Evolutionary conservation across 2,797 vertebrate species (phyloP).

Genomic region (Furcifer pardalis): DNA sequence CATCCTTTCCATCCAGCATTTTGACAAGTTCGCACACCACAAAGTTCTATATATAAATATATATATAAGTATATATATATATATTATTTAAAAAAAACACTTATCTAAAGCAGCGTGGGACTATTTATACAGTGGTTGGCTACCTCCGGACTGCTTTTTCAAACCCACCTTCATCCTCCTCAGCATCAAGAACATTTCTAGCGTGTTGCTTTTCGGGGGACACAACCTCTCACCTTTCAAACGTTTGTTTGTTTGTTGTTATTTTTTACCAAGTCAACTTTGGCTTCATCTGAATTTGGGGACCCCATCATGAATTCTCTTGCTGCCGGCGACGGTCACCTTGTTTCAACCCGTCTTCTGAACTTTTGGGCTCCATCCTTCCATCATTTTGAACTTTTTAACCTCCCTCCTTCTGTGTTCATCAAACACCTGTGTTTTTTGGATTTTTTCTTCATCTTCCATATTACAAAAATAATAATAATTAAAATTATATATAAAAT

Average conservation of each 20-base stretch:
- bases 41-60: slow-evolving; percentile 44
- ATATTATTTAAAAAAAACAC: slow-evolving; percentile 25
- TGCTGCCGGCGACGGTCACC: slow-evolving; percentile 27
- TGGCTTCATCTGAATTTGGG: slow-evolving; percentile 42
- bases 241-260: slow-evolving; percentile 34
- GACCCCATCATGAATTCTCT: slow-evolving; percentile 36
- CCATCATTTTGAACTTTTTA: slow-evolving; percentile 75
- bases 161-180: slow-evolving; percentile 40
- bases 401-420: slow-evolving; percentile 87
- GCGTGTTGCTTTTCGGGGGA: slow-evolving; percentile 36
- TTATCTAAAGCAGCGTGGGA: slow-evolving; percentile 46
- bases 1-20: slow-evolving; percentile 39
- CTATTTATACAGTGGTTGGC: slow-evolving; percentile 41
- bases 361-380: slow-evolving; percentile 37
- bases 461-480: slow-evolving; percentile 30
- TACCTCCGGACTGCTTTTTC: slow-evolving; percentile 45
- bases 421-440: slow-evolving; percentile 87
- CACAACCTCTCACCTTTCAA: slow-evolving; percentile 40
- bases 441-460: slow-evolving; percentile 62
- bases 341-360: slow-evolving; percentile 44
- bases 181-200: slow-evolving; percentile 47
- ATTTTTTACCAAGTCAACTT: slow-evolving; percentile 22
- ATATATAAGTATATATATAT: slow-evolving; percentile 35
- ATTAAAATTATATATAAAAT: slow-evolving; percentile 25
- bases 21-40: slow-evolving; percentile 35